Evolutionary conservation across 1,140 invertebrate species (phyloP).

Genomic region (Pseudobourletiella spinata): DNA sequence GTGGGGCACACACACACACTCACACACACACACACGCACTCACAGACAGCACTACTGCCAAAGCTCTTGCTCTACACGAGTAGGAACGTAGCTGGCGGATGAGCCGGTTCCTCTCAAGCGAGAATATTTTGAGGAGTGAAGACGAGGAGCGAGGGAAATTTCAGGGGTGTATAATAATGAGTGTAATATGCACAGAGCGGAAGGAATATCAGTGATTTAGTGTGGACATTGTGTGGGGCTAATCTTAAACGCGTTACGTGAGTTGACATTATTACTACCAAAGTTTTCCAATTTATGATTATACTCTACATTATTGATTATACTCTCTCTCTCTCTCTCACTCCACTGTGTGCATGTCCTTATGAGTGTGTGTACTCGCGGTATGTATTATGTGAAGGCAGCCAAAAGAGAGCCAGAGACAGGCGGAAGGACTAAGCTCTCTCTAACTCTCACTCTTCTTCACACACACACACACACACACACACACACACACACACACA

Average conservation of each 20-base stretch:
- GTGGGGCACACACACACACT: too few species aligned
- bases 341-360: too few species aligned
- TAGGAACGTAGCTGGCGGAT: too few species aligned
- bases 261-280: slow-evolving; percentile 16
- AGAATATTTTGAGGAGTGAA: too few species aligned
- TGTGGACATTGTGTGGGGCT: slow-evolving; percentile 23
- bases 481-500: background rate
- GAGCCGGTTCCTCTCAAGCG: too few species aligned
- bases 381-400: background rate
- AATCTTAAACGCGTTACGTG: slow-evolving; percentile 22
- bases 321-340: too few species aligned
- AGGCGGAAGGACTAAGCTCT: background rate
- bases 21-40: too few species aligned
- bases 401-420: slow-evolving; percentile 8
- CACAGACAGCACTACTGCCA: too few species aligned
- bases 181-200: slow-evolving; percentile 24
- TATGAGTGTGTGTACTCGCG: background rate
- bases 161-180: slow-evolving; percentile 24
- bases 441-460: background rate
- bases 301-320: slow-evolving; percentile 16
- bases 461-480: slow-evolving; percentile 4
- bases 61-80: too few species aligned
- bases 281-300: slow-evolving; percentile 17
- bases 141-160: slow-evolving; percentile 2
- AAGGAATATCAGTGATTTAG: slow-evolving; percentile 28